Evolutionary conservation across 1,140 invertebrate species (phyloP).

Genomic region (Hypothenemus hampei): DNA sequence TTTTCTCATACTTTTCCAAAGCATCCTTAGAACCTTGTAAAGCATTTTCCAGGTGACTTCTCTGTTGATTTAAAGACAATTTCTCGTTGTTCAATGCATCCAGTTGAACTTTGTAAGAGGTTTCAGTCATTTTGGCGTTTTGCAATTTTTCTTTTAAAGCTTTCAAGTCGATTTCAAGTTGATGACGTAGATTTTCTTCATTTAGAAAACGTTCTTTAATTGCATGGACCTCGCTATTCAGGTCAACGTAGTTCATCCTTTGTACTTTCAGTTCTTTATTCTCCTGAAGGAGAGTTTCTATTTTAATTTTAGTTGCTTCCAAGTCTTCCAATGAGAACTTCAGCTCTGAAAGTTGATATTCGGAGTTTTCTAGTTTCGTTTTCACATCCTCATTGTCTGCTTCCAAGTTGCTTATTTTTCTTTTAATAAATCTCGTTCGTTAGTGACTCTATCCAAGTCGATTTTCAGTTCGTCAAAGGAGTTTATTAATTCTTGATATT

Average conservation of each 20-base stretch:
- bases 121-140: constrained; percentile 39
- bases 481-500: constrained; percentile 29
- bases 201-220: constrained; percentile 32
- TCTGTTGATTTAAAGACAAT: constrained; percentile 21
- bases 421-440: constrained; percentile 43
- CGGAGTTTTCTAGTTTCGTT: constrained; percentile 48
- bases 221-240: constrained; percentile 36
- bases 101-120: constrained; percentile 36
- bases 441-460: constrained; percentile 47
- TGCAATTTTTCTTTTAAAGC: constrained; percentile 35
- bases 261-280: constrained; percentile 38
- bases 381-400: constrained; percentile 39
- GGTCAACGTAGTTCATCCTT: constrained; percentile 38
- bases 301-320: constrained; percentile 39
- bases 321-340: constrained; percentile 41
- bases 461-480: constrained; percentile 32
- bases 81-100: constrained; percentile 38
- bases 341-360: constrained; percentile 44
- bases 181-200: constrained; percentile 32
- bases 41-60: constrained; percentile 28
- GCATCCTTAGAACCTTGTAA: constrained; percentile 19
- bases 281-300: constrained; percentile 39
- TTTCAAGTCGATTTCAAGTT: constrained; percentile 32
- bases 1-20: constrained; percentile 26
- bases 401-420: constrained; percentile 32